Percentiles rank a stretch among this genome's conserved stretches.
These are phyloP conservation scores for Drosophila hydei DNA, from an alignment of 1,140 invertebrate species.

Conservation along the genomic window DNA sequence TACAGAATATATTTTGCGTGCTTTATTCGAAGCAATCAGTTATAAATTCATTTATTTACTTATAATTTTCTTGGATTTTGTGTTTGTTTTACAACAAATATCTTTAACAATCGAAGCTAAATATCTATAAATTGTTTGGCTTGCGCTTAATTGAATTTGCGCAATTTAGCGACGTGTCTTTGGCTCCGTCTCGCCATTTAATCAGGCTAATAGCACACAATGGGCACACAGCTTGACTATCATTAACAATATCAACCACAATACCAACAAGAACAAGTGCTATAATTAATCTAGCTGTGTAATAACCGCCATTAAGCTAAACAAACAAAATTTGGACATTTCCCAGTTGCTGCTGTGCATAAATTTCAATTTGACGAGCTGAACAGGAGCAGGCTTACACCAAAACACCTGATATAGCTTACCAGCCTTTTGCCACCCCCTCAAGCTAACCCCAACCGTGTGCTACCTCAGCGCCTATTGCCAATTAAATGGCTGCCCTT, in stretches of 20 bases:
- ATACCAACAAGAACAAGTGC: slow-evolving; percentile 16
- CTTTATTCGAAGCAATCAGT: no score
- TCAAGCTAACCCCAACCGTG: not conserved
- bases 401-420: slow-evolving; percentile 10
- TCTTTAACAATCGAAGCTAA: no score
- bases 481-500: slow-evolving; percentile 54
- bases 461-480: slow-evolving; percentile 27
- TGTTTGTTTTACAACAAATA: no score
- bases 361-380: slow-evolving; percentile 62
- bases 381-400: slow-evolving; percentile 11
- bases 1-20: no score
- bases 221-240: slow-evolving; percentile 7
- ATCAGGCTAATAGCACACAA: slow-evolving; percentile 64
- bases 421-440: not conserved
- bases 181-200: slow-evolving; percentile 20
- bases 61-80: no score
- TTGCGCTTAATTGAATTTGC: not conserved
- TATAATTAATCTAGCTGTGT: slow-evolving; percentile 70
- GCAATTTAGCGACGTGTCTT: not conserved
- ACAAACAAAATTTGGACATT: slow-evolving; percentile 65
- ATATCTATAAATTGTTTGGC: no score
- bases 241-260: slow-evolving; percentile 40
- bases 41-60: no score
- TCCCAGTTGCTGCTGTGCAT: slow-evolving; percentile 50
- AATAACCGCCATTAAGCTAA: slow-evolving; percentile 78